These are phyloP conservation scores for Thalassarche chlororhynchos DNA, from an alignment of 2,113 vertebrate genomes.

Conservation along the genomic window DNA sequence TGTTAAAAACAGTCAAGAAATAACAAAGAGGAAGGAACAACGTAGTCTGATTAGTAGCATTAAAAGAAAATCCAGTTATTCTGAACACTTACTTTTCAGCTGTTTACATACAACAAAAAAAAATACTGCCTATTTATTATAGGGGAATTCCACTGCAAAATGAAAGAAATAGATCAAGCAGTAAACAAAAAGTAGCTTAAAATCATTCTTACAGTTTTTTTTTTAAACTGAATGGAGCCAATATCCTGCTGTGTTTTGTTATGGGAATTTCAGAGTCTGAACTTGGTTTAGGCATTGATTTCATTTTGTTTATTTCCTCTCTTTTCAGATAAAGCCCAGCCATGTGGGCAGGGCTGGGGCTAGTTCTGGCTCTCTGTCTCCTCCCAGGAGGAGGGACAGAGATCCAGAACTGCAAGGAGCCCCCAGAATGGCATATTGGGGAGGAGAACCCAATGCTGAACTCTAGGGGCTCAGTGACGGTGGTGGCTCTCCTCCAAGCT, in stretches of 20 bases:
- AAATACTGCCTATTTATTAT: not conserved
- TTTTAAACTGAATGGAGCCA: not conserved
- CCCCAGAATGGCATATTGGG: constrained; percentile 84
- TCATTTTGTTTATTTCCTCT: not conserved
- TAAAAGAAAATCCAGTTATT: not conserved
- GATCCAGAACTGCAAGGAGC: constrained; percentile 81
- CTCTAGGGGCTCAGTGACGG: constrained; percentile 80
- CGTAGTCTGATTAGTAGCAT: not conserved
- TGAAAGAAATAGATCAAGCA: not conserved
- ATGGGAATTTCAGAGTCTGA: not conserved
- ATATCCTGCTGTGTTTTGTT: not conserved
- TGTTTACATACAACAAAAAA: not conserved
- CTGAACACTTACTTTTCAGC: not conserved
- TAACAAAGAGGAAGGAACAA: not conserved
- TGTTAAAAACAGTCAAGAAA: not conserved
- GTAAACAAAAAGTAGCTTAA: not conserved
- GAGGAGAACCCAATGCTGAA: constrained; percentile 84
- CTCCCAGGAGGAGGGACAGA: constrained; percentile 84
- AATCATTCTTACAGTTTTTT: not conserved
- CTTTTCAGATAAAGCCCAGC: constrained; percentile 64
- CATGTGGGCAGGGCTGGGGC: constrained; percentile 88
- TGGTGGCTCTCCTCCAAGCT: constrained; percentile 91
- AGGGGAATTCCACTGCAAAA: not conserved
- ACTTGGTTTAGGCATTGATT: not conserved
- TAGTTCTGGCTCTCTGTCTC: constrained; percentile 89